Base-by-base conservation (phyloP, 2,797 vertebrate species). In the Hoplostethus atlanticus region DNA sequence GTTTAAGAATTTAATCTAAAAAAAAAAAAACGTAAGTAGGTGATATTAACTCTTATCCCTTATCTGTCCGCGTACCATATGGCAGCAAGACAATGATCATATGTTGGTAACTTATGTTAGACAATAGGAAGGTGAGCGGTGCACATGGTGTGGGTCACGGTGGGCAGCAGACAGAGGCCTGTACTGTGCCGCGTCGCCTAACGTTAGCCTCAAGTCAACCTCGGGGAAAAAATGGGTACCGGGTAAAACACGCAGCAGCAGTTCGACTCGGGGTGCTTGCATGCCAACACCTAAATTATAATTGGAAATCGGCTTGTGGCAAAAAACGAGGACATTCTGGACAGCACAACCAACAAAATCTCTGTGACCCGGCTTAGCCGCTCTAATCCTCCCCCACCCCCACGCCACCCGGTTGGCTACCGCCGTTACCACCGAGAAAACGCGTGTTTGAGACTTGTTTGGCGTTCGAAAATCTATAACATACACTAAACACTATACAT, bases 351-450 rank as follows among this genome's bases (percentile, higher is more conserved):
- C 74, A 73, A 73, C 71, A 84, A 89, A 90, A 92, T 89, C 85
- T 90, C 76, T 74, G 65, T 91, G 85, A 91, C 85, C 88, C 86
- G 84, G 88, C 77, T 93, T 93, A 94, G 73, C 68, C 55, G 81
- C 71, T 85, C 64, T 93, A 93, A 93, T 94, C 92, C 91, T 44
- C 74, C 83, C 81, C 89, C 79, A 79, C 83, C 89, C 87, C 91
- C 87, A 79, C 86, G 21, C 74, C 73, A 81, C 75, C 64, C 81
- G 46, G 11, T 5, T 16, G 30, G 50, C 52, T n/a, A 52, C 73
- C 31, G 15, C 13, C 54, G 54, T 15, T 56, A 38, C 36, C 21
- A 21, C 70, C 58, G 56, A n/a, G 65, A 44, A 75, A 71, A 72
- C 2, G 65, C 12, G 38, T 51, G 54, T 36, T 36, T 47, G 9